Evolutionary conservation across 2,797 vertebrate genomes (phyloP), one percentile per base, ranked within the genome.

Genomic region (Chaetodon trifasciatus): DNA sequence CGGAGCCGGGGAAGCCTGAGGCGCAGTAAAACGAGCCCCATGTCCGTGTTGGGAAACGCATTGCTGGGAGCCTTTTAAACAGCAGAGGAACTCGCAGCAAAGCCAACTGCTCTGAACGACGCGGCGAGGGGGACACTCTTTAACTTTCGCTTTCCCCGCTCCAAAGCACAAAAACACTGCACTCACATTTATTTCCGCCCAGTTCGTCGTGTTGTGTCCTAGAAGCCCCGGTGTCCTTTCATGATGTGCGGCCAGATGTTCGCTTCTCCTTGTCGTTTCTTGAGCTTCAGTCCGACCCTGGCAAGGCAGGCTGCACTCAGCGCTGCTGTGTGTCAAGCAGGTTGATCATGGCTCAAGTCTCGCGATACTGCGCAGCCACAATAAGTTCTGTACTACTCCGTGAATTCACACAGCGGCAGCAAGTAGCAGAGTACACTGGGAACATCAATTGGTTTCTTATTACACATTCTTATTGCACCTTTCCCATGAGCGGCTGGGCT

Each of bases 271-370:
- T 79, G 91, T 92, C 92, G 92, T 90, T 92, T 93, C 91, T 94
- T 91, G 88, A 89, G 94, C 92, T 94, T 82, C 92, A 76, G 91
- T 92, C 92, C 94, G 94, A 94, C 93, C 92, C 94, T 91, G 92
- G 91, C 86, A 91, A 91, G 93, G 88, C 92, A 91, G 91, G 94
- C 95, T 93, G 94, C 95, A 88, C 94, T 94, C 95, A 87, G 95
- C 93, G 93, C 94, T 89, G 93, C 95, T 93, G 92, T 94, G 94
- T 95, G 95, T 94, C 94, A 94, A 94, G 96, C 96, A 97, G 96
- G 97, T 97, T 97, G 96, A 95, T 96, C 90, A 93, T 93, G 95
- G 93, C 89, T 87, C 93, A 95, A 96, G 93, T 97, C 97, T 97
- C 97, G 97, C 97, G 97, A 98, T 96, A 97, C 66, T 91, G 19